Conservation (phyloP, 2,888 invertebrate genomes). For the Baccha elongata region DNA sequence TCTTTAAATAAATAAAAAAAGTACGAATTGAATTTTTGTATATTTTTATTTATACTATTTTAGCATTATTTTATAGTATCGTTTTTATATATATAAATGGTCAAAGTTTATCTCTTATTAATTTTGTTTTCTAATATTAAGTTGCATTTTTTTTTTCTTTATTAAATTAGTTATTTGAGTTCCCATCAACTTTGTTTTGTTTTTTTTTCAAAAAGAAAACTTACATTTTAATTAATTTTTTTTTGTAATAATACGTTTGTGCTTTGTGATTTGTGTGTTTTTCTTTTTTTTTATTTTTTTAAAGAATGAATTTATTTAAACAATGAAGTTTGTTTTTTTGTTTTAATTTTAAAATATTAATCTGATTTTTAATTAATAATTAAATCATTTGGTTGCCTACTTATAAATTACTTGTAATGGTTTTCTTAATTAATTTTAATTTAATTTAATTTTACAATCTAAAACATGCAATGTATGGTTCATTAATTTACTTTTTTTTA, state of each 20-base stretch:
- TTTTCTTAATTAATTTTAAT: slow-evolving; percentile 29
- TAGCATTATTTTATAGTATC: slow-evolving; percentile 72
- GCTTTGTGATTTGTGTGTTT: slow-evolving; percentile 62
- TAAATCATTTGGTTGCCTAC: slow-evolving; percentile 66
- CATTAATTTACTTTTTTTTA: slow-evolving; percentile 15
- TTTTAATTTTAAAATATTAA: slow-evolving; percentile 16
- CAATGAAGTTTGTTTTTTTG: slow-evolving; percentile 53
- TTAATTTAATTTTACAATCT: slow-evolving; percentile 66
- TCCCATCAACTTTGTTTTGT: slow-evolving; percentile 56
- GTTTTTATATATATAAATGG: slow-evolving; percentile 72
- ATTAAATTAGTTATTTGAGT: slow-evolving; percentile 67
- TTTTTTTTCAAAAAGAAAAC: slow-evolving; percentile 55
- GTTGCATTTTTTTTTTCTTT: slow-evolving; percentile 47
- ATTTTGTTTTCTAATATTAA: slow-evolving; percentile 48
- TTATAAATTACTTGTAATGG: slow-evolving; percentile 39
- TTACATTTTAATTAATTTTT: slow-evolving; percentile 51
- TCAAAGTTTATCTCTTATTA: slow-evolving; percentile 58
- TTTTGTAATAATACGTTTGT: slow-evolving; percentile 65
- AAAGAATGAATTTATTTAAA: slow-evolving; percentile 61
- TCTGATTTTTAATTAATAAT: slow-evolving; percentile 42
- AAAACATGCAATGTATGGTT: slow-evolving; percentile 65
- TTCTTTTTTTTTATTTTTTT: slow-evolving; percentile 23
- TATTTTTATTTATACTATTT: slow-evolving; percentile 69
- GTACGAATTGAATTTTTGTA: slow-evolving; percentile 13
- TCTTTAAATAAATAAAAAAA: not conserved